Base-by-base conservation (phyloP, 2,888 invertebrate species). In the Synergus umbraculus region DNA sequence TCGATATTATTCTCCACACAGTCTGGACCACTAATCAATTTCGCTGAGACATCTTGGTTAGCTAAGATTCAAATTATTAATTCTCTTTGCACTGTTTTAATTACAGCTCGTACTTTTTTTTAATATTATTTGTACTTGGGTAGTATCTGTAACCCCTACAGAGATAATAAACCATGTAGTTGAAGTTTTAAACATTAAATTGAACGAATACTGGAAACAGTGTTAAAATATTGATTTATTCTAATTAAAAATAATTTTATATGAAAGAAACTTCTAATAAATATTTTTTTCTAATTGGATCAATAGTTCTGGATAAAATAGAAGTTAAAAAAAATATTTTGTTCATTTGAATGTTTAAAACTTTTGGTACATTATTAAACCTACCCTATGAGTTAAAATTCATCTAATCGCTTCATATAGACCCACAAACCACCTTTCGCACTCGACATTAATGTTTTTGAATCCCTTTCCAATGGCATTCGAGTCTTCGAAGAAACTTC, bases 391-490 rank as follows among this genome's bases (percentile, higher is more conserved):
- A 29, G 13, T 29, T 1, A 63, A 63, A 13, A 13, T 0, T 29
- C 63, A 7, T 22, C 63, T 29, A 63, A 63, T 63, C 29, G 63
- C 29, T 63, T 63, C 1, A 63, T 22, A 63, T 63, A 63, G 18
- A 79, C 29, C 80, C 66, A 82, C 66, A 78, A 22, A 41, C 69
- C 79, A 10, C 54, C 76, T 67, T 22, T 37, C 7, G 69, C 76
- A 58, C 12, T 37, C 2, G 65, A 66, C 49, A 66, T 46, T 65
- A 79, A 76, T 54, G 41, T 18, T 41, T 69, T 66, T 8, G 15
- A 58, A 66, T 79, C 76, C 44, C 60, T 54, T 13, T 41, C 41
- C 4, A 78, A 78, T 13, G 77, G 77, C 8, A 66, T 49, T 5
- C 13, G 37, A 43, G 15, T 79, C 41, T 76, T 79, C 9, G 65